Conservation (phyloP, 2,888 invertebrate species). For the Euplexia lucipara region DNA sequence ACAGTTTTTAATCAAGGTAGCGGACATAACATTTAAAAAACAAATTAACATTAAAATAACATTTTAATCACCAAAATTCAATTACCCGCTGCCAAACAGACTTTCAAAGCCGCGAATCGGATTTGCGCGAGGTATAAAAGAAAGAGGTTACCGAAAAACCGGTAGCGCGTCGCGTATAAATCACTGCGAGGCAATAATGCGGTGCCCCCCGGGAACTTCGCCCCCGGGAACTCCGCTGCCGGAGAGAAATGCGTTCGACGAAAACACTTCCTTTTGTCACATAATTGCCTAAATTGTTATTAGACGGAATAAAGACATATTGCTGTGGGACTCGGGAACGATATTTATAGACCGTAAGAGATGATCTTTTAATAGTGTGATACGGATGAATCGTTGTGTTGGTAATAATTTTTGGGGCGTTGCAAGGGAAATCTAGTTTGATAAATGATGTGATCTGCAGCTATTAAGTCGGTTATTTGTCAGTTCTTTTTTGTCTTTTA, state of each 20-base stretch:
- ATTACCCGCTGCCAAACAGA: slow-evolving; percentile 39
- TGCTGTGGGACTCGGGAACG: slow-evolving; percentile 75
- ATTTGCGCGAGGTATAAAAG: slow-evolving; percentile 57
- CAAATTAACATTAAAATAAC: slow-evolving; percentile 21
- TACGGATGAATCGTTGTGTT: slow-evolving; percentile 72
- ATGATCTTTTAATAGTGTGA: slow-evolving; percentile 87
- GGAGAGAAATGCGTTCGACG: slow-evolving; percentile 81
- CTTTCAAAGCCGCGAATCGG: slow-evolving; percentile 27
- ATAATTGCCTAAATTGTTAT: slow-evolving; percentile 91
- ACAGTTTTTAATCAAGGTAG: slow-evolving; percentile 37
- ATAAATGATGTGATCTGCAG: slow-evolving; percentile 62
- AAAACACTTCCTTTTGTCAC: slow-evolving; percentile 90
- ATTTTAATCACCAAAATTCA: slow-evolving; percentile 47
- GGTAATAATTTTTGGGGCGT: slow-evolving; percentile 68
- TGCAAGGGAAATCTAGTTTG: slow-evolving; percentile 62
- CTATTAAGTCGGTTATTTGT: slow-evolving; percentile 55
- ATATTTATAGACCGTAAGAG: slow-evolving; percentile 86
- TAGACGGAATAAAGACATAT: slow-evolving; percentile 90
- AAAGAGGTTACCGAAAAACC: slow-evolving; percentile 72
- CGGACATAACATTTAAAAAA: slow-evolving; percentile 6
- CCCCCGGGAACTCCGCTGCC: slow-evolving; percentile 62
- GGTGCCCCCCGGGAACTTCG: slow-evolving; percentile 76
- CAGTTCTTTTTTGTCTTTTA: slow-evolving; percentile 25
- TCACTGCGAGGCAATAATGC: slow-evolving; percentile 88
- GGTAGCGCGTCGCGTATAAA: slow-evolving; percentile 84